Conservation (phyloP, 2,113 vertebrate genomes). For the Calyptommatus sinebrachiatus region DNA sequence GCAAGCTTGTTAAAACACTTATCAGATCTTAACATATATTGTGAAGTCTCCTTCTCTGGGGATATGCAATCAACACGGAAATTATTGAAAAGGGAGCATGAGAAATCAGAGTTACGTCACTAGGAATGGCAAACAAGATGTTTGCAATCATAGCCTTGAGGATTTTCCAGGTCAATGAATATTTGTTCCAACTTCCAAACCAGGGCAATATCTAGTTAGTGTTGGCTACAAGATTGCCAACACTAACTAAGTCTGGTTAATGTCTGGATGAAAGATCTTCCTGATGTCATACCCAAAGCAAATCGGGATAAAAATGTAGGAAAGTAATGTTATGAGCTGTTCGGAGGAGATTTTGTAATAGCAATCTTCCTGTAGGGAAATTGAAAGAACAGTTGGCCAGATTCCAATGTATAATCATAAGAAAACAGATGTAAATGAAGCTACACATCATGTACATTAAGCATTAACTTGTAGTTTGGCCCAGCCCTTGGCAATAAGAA, state of each 20-base stretch:
- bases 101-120: not conserved
- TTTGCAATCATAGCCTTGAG: not conserved
- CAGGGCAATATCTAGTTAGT: no score
- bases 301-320: no score
- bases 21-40: not conserved
- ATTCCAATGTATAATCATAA: no score
- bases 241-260: no score
- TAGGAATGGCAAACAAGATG: not conserved
- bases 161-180: not conserved
- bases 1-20: not conserved
- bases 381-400: no score
- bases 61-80: not conserved
- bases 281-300: no score
- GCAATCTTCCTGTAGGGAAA: not conserved
- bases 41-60: not conserved
- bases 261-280: no score
- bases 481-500: not conserved
- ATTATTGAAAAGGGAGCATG: not conserved
- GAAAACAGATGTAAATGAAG: not conserved
- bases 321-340: no score
- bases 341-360: not conserved
- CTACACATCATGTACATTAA: not conserved
- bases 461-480: not conserved
- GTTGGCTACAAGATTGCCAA: no score
- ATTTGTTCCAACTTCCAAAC: not conserved